phyloP scores from a whole-genome alignment of 2,888 invertebrate genomes.

The Microctonus hyperodae region DNA sequence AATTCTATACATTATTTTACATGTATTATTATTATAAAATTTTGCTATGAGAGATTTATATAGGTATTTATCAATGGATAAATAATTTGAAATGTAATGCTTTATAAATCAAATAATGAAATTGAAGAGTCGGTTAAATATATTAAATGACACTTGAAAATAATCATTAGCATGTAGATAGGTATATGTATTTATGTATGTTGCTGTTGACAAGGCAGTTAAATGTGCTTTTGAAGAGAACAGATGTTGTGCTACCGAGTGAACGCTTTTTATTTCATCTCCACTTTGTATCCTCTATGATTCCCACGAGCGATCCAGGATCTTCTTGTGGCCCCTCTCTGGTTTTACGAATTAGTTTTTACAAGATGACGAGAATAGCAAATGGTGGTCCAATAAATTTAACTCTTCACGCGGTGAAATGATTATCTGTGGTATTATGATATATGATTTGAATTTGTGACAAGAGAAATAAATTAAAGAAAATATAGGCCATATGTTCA shows the following conservation, averaged over 20 bases:
- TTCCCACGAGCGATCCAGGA: slow-evolving; percentile 30
- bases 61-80: too few species aligned
- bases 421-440: too few species aligned
- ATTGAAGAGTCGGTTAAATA: too few species aligned
- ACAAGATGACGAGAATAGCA: slow-evolving; percentile 28
- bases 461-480: neutral
- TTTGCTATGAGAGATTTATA: too few species aligned
- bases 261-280: slow-evolving; percentile 6
- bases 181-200: too few species aligned
- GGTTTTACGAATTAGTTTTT: slow-evolving; percentile 11
- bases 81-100: too few species aligned
- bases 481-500: neutral
- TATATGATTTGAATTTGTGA: too few species aligned
- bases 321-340: slow-evolving; percentile 5
- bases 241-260: neutral
- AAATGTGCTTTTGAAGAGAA: neutral
- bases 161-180: neutral
- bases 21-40: too few species aligned
- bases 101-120: too few species aligned
- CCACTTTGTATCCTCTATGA: neutral
- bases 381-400: slow-evolving; percentile 19
- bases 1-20: too few species aligned
- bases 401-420: too few species aligned
- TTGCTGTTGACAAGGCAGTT: neutral
- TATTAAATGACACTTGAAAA: too few species aligned